Conservation (phyloP, 2,888 invertebrate genomes). For the Cheiracanthium punctorium region DNA sequence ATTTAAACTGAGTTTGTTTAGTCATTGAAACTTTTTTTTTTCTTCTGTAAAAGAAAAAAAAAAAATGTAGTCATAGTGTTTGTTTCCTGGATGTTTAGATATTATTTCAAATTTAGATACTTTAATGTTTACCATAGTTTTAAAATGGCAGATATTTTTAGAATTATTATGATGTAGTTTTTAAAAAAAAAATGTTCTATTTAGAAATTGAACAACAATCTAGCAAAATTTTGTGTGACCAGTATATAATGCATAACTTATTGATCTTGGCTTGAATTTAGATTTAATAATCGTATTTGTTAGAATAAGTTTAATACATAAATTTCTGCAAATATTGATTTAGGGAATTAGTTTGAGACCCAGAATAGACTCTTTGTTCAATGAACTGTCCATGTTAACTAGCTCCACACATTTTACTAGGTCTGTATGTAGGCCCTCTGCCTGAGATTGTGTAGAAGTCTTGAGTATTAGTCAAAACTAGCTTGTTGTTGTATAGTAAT, state of each 20-base stretch:
- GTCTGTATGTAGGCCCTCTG: constrained; percentile 45
- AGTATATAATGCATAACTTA: background rate
- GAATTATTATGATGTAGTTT: background rate
- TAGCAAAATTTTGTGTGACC: constrained; percentile 19
- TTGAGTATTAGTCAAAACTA: constrained; percentile 53
- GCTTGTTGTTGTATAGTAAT: constrained; percentile 68
- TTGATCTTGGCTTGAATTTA: constrained; percentile 46
- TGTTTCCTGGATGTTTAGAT: background rate
- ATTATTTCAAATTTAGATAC: background rate
- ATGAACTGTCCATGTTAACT: constrained; percentile 33
- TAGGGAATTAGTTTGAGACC: constrained; percentile 35
- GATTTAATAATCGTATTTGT: constrained; percentile 50
- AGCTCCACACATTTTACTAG: constrained; percentile 46
- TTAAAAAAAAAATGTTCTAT: background rate
- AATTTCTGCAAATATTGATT: constrained; percentile 43
- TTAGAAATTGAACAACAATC: constrained; percentile 7
- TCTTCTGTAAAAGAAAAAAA: too few species aligned
- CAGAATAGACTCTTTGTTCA: constrained; percentile 46
- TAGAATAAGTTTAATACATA: constrained; percentile 40
- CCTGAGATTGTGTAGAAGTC: constrained; percentile 45
- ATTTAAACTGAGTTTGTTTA: too few species aligned
- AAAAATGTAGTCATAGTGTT: background rate
- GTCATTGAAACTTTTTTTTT: too few species aligned
- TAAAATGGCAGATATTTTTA: background rate
- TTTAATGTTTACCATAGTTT: constrained; percentile 2